A percentile compares a stretch with the other conserved stretches of the same genome.
These are phyloP conservation scores for Drusus annulatus DNA, from an alignment of 1,140 invertebrate genomes.

Conservation along the genomic window DNA sequence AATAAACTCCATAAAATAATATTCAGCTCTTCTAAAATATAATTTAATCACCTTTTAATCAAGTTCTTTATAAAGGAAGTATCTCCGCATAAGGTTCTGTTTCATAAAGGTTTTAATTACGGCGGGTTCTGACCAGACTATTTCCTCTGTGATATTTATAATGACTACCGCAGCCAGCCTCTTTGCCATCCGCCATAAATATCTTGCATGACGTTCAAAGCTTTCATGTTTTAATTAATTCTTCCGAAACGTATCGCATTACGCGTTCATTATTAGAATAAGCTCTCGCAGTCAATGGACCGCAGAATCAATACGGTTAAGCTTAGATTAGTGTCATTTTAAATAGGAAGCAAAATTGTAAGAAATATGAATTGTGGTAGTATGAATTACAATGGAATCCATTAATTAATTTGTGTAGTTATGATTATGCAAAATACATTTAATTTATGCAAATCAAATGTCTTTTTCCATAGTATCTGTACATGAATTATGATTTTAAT, in stretches of 20 bases:
- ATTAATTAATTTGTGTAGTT: too few species aligned
- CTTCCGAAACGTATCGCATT: constrained; percentile 54
- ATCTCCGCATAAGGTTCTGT: not conserved
- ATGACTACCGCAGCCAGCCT: constrained; percentile 37
- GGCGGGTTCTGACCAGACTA: constrained; percentile 31
- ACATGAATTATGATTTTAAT: too few species aligned
- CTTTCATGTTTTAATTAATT: constrained; percentile 58
- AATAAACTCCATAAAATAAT: too few species aligned
- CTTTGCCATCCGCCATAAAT: constrained; percentile 29
- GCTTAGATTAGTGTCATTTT: too few species aligned
- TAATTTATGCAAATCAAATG: too few species aligned
- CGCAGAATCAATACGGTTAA: constrained; percentile 20
- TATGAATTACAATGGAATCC: too few species aligned
- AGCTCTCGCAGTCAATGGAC: not conserved
- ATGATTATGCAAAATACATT: too few species aligned
- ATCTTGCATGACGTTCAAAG: constrained; percentile 50
- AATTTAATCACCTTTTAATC: constrained; percentile 22
- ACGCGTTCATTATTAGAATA: constrained; percentile 46
- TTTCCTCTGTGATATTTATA: constrained; percentile 38
- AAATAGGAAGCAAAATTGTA: too few species aligned
- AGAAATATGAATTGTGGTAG: too few species aligned
- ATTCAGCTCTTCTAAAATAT: too few species aligned
- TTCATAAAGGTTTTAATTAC: constrained; percentile 46
- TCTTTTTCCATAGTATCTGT: too few species aligned
- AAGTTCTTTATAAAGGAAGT: not conserved